A percentile compares a stretch with the other conserved stretches of the same genome.
These are phyloP conservation scores for Synaphobranchus kaupii DNA, from an alignment of 2,797 vertebrate species.

Conservation along the genomic window DNA sequence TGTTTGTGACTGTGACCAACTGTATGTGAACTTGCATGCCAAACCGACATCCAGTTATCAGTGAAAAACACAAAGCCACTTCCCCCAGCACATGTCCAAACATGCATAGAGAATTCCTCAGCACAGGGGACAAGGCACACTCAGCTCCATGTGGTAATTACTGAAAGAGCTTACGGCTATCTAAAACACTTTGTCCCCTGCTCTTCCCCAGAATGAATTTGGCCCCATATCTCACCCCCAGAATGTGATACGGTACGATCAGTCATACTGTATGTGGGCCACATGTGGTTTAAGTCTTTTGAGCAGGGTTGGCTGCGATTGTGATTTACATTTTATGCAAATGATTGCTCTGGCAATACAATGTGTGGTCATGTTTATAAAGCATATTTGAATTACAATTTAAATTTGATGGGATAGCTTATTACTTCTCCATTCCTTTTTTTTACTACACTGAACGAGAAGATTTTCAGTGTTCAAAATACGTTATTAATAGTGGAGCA, in stretches of 20 bases:
- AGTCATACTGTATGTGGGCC: not conserved
- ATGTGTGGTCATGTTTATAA: constrained; percentile 5
- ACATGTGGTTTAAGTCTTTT: not conserved
- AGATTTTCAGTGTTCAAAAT: not conserved
- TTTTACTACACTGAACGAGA: not conserved
- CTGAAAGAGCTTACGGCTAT: not conserved
- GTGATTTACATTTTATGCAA: not conserved
- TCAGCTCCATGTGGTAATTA: not conserved
- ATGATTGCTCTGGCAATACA: not conserved
- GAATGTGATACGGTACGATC: not conserved
- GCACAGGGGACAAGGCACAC: not conserved
- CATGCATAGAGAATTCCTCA: not conserved
- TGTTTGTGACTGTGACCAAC: not conserved
- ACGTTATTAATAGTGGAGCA: not conserved
- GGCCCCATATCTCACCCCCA: not conserved
- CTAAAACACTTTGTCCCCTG: not conserved
- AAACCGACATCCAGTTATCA: not conserved
- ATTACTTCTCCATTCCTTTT: not conserved
- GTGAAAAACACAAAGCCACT: not conserved
- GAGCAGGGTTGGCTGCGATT: no score
- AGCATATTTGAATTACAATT: not conserved
- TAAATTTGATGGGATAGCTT: not conserved
- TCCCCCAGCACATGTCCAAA: not conserved
- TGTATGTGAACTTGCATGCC: not conserved
- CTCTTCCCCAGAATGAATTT: not conserved